These are phyloP conservation scores for Denticeps clupeoides DNA, from an alignment of 2,797 vertebrate genomes.

Conservation along the genomic window DNA sequence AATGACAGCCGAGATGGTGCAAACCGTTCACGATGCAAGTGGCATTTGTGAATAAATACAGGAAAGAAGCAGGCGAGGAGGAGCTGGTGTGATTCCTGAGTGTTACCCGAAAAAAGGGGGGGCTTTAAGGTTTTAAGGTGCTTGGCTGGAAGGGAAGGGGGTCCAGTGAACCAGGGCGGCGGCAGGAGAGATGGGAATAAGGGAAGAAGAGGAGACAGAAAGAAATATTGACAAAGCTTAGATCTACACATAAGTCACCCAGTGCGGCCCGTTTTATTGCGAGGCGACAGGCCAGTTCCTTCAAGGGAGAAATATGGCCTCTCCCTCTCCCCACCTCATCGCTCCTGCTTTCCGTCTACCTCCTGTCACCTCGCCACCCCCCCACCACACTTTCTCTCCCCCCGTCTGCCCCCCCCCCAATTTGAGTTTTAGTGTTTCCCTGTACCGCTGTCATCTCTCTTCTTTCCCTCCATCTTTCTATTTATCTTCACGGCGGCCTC, in stretches of 20 bases:
- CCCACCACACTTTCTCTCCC: constrained; percentile 55
- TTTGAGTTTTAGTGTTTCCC: constrained; percentile 46
- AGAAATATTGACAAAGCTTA: constrained; percentile 74
- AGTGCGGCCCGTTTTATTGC: constrained; percentile 53
- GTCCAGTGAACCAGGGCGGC: constrained; percentile 13
- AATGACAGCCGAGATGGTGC: too few species aligned
- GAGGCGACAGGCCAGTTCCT: constrained; percentile 74
- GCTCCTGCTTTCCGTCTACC: constrained; percentile 51
- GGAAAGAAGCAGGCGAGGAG: too few species aligned
- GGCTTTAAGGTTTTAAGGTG: too few species aligned
- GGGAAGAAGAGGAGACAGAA: constrained; percentile 51
- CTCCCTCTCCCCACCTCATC: constrained; percentile 42
- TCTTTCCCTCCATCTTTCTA: constrained; percentile 55
- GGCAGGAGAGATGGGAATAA: constrained; percentile 25
- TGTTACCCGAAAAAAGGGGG: too few species aligned
- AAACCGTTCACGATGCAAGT: too few species aligned
- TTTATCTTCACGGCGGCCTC: constrained; percentile 52
- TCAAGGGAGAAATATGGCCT: constrained; percentile 67
- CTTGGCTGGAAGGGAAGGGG: constrained; percentile 22
- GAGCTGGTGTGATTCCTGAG: too few species aligned
- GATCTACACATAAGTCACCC: constrained; percentile 74
- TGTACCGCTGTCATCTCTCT: constrained; percentile 35
- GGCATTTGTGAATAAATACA: too few species aligned
- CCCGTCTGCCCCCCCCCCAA: constrained; percentile 36
- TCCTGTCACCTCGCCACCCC: constrained; percentile 23